Conservation (phyloP, 2,797 vertebrate species). For the Benthosema pterotum region DNA sequence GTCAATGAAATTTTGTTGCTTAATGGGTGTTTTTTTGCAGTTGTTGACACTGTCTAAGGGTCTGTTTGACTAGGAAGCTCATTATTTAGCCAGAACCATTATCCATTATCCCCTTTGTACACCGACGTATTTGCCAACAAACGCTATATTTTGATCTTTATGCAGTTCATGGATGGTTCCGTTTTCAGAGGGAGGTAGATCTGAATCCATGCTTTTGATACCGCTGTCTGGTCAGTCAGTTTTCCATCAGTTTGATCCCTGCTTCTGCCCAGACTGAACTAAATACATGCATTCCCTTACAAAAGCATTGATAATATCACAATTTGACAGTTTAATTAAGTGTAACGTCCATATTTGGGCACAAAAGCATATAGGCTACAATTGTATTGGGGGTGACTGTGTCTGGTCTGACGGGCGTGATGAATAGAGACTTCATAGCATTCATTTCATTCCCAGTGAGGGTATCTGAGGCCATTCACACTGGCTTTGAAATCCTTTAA, state of each 20-base stretch:
- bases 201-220: background rate
- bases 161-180: too few species aligned
- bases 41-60: background rate
- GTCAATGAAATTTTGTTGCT: background rate
- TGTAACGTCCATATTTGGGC: too few species aligned
- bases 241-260: too few species aligned
- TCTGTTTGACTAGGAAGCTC: background rate
- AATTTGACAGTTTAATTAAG: too few species aligned
- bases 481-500: constrained; percentile 1
- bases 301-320: too few species aligned
- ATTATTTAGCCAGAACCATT: background rate
- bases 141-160: too few species aligned
- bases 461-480: constrained; percentile 27
- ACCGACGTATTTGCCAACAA: background rate
- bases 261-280: too few species aligned
- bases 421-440: constrained; percentile 21
- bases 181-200: background rate
- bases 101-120: constrained; percentile 11
- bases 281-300: background rate
- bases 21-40: background rate
- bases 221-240: too few species aligned
- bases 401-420: constrained; percentile 19
- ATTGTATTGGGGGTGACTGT: constrained; percentile 12
- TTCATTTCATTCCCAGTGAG: constrained; percentile 55
- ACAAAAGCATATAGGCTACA: background rate